These are phyloP conservation scores for Hoplostethus atlanticus DNA, from an alignment of 2,797 vertebrate genomes.

Conservation along the genomic window DNA sequence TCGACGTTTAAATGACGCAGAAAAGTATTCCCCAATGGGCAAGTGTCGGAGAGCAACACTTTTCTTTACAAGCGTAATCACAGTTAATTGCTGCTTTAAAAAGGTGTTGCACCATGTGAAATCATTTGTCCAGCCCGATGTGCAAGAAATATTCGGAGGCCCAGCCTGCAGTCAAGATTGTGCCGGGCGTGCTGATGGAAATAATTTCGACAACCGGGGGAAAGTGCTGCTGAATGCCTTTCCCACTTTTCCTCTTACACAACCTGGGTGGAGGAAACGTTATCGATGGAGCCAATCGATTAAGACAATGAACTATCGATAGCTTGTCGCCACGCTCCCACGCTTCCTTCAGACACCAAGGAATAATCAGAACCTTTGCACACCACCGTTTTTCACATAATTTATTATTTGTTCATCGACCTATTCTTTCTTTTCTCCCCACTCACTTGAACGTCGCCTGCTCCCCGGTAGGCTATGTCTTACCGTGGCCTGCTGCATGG, in stretches of 20 bases:
- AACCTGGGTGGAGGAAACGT: conserved; percentile 33
- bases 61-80: conserved; percentile 79
- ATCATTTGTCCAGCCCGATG: conserved; percentile 71
- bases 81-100: conserved; percentile 80
- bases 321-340: conserved; percentile 39
- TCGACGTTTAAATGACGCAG: conserved; percentile 83
- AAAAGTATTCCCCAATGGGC: conserved; percentile 77
- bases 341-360: conserved; percentile 31
- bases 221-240: conserved; percentile 29
- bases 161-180: conserved; percentile 10
- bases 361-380: conserved; percentile 65
- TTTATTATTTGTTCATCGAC: conserved; percentile 54
- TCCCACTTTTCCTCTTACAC: conserved; percentile 22
- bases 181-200: conserved; percentile 36
- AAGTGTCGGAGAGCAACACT: conserved; percentile 70
- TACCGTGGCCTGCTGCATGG: too few relatives aligned
- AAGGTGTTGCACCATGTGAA: conserved; percentile 77
- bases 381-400: conserved; percentile 31
- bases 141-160: conserved; percentile 49
- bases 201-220: conserved; percentile 35
- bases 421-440: neutral
- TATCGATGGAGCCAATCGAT: conserved; percentile 62
- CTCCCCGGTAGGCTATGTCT: neutral
- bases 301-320: conserved; percentile 65
- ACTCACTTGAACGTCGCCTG: neutral